phyloP scores from a whole-genome alignment of 2,797 vertebrate species.

The Simalia tracyae region DNA sequence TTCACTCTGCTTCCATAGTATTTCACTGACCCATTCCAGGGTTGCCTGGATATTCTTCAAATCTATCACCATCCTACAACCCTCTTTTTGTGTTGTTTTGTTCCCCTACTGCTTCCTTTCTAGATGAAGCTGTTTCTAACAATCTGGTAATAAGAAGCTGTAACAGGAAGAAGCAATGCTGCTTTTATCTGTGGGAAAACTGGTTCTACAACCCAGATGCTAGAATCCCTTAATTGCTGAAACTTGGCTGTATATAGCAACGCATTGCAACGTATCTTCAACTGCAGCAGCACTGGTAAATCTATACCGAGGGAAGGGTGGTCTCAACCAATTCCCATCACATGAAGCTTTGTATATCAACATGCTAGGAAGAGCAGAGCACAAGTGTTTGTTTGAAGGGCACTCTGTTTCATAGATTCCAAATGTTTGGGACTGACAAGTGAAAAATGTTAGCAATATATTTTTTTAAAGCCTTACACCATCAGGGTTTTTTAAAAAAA shows the following conservation, averaged over 20 bases:
- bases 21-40: neutral
- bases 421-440: constrained; percentile 75
- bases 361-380: constrained; percentile 54
- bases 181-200: constrained; percentile 7
- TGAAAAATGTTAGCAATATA: constrained; percentile 75
- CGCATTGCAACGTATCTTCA: constrained; percentile 8
- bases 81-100: neutral
- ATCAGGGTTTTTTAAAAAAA: constrained; percentile 45
- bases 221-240: neutral
- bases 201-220: neutral
- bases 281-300: neutral
- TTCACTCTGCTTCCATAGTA: neutral
- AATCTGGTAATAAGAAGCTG: neutral
- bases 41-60: neutral
- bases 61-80: neutral
- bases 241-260: neutral
- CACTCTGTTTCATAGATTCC: constrained; percentile 68
- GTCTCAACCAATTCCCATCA: constrained; percentile 10
- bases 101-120: neutral
- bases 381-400: constrained; percentile 42
- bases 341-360: constrained; percentile 61
- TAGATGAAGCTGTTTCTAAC: neutral
- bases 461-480: neutral
- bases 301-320: neutral
- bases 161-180: neutral